Base-by-base conservation (phyloP, 2,888 invertebrate genomes). In the Xylota segnis region DNA sequence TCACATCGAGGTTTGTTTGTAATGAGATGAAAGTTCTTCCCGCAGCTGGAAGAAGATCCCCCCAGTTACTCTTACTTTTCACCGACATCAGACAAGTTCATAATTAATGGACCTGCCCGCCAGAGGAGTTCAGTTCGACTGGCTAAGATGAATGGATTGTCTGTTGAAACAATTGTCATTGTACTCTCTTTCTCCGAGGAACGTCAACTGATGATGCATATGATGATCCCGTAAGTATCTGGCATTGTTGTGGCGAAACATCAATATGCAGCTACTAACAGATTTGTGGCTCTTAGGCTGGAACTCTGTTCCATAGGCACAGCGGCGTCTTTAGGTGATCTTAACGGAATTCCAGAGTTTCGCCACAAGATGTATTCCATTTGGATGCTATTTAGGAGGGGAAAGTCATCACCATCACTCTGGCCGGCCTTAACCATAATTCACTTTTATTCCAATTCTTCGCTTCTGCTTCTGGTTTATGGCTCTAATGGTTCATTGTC, bases 371-470 rank as follows among this genome's bases (percentile, higher is more conserved):
- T 34, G 2, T 16, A 50, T 18, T 34, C 7, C n/a, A 50, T 16
- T 34, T 37, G 50, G 18, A 14, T 4, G 58, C 58, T 45, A 70
- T 74, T 65, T 34, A 54, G 63, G 63, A 65, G 56, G 54, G 63
- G 74, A 74, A 74, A 74, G 74, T 74, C 63, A 16, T 65, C 54
- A 16, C 56, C 54, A 65, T 65, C 47, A 50, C 59, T 72, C 47
- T 7, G 32, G 18, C 23, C 54, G 45, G 23, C 32, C 63, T 65
- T 18, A 23, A 23, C 54, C 54, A 74, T 74, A 74, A 74, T 56
- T 74, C 63, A 65, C 74, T 74, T 74, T 74, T 74, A 74, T 65
- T 65, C 63, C 63, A 65, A 74, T 54, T 63, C 14, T 23, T 56
- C 27, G 16, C 10, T 54, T 29, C 43, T 18, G 75, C 76, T 76